phyloP scores from a whole-genome alignment of 2,888 invertebrate species.

The Chaetogeoica ovagalla region DNA sequence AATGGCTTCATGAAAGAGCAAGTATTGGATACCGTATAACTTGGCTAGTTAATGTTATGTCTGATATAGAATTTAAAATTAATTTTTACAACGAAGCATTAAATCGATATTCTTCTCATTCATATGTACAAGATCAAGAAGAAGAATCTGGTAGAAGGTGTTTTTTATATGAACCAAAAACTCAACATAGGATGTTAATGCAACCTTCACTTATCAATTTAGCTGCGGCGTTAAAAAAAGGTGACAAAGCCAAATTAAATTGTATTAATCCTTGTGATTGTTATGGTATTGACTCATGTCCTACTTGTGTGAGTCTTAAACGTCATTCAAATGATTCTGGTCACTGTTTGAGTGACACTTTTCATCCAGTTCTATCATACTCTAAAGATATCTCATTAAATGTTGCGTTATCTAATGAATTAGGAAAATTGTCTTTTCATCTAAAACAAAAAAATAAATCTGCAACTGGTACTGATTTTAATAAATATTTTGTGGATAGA shows the following conservation, averaged over 20 bases:
- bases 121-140: slow-evolving; percentile 40
- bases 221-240: slow-evolving; percentile 46
- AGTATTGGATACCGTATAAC: slow-evolving; percentile 54
- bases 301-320: slow-evolving; percentile 47
- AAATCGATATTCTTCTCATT: slow-evolving; percentile 47
- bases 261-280: slow-evolving; percentile 49
- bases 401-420: slow-evolving; percentile 39
- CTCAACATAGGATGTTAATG: slow-evolving; percentile 43
- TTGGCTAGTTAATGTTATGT: slow-evolving; percentile 54
- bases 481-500: slow-evolving; percentile 47
- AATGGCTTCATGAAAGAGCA: slow-evolving; percentile 54
- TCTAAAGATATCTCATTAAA: slow-evolving; percentile 43
- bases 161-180: slow-evolving; percentile 45
- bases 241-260: slow-evolving; percentile 51
- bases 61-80: slow-evolving; percentile 54
- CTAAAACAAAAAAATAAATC: slow-evolving; percentile 45
- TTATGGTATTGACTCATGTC: slow-evolving; percentile 50
- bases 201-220: slow-evolving; percentile 45
- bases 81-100: slow-evolving; percentile 54
- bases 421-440: slow-evolving; percentile 46
- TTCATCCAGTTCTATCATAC: slow-evolving; percentile 44
- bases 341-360: slow-evolving; percentile 44
- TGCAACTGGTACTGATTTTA: slow-evolving; percentile 25
- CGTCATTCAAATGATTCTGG: slow-evolving; percentile 33
- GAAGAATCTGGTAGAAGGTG: slow-evolving; percentile 42